Percentiles rank a stretch among this genome's conserved stretches.
Evolutionary conservation across 2,113 vertebrate species (phyloP).

Genomic region (Sisor rabdophorus): DNA sequence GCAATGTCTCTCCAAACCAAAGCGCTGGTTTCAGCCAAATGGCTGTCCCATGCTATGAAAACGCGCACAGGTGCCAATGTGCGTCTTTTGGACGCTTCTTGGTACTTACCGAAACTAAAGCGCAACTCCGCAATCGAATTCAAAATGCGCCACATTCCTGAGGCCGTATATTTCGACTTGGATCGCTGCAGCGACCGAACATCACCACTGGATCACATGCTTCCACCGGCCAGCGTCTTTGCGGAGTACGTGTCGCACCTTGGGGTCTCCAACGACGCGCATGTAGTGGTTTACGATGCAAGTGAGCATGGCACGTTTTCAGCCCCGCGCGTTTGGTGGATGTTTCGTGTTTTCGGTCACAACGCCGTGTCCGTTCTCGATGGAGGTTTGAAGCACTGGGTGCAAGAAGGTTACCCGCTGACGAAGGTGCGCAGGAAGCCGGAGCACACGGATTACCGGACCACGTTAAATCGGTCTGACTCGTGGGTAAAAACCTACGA

Average conservation of each 20-base stretch:
- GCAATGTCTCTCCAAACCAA: constrained; percentile 75
- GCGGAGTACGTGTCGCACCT: constrained; percentile 74
- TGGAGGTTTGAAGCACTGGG: constrained; percentile 84
- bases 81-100: constrained; percentile 82
- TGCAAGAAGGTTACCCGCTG: constrained; percentile 67
- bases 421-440: constrained; percentile 61
- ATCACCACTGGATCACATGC: constrained; percentile 82
- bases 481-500: constrained; percentile 80
- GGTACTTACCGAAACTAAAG: constrained; percentile 81
- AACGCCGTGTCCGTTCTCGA: constrained; percentile 81
- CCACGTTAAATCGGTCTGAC: constrained; percentile 61
- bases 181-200: constrained; percentile 80
- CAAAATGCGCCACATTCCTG: constrained; percentile 79
- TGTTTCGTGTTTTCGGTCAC: constrained; percentile 91
- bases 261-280: constrained; percentile 80
- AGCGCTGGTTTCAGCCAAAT: constrained; percentile 79
- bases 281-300: constrained; percentile 89
- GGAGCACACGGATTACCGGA: constrained; percentile 64
- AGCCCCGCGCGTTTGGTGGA: constrained; percentile 92
- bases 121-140: constrained; percentile 77
- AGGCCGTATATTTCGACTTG: constrained; percentile 82
- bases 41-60: constrained; percentile 80
- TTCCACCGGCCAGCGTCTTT: constrained; percentile 74
- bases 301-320: constrained; percentile 83
- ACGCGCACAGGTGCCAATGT: constrained; percentile 68